Conservation (phyloP, 2,888 invertebrate genomes). For the Dorcus hopei region DNA sequence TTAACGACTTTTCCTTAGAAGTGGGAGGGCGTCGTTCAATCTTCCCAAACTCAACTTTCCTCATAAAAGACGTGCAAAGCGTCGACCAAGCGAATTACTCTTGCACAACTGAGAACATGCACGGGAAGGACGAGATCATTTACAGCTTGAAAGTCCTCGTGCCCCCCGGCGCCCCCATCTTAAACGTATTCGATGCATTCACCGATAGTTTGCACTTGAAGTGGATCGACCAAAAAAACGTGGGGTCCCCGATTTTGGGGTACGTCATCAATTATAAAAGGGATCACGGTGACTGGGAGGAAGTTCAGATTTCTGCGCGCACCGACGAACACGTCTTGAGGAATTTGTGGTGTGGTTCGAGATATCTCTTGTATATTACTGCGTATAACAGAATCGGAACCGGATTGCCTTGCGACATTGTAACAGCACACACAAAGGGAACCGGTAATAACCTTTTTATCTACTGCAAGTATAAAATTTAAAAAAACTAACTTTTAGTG, state of each 20-base stretch:
- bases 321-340: conserved; percentile 75
- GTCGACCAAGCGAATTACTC: conserved; percentile 89
- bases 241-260: conserved; percentile 77
- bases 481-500: conserved; percentile 48
- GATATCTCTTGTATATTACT: conserved; percentile 84
- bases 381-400: conserved; percentile 88
- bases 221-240: conserved; percentile 75
- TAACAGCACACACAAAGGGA: conserved; percentile 79
- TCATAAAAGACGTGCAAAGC: conserved; percentile 74
- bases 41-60: conserved; percentile 68
- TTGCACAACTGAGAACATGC: conserved; percentile 79
- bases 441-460: conserved; percentile 54
- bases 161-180: conserved; percentile 80
- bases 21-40: conserved; percentile 66
- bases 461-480: not conserved
- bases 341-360: conserved; percentile 83
- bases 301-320: conserved; percentile 79
- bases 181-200: conserved; percentile 78
- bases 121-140: conserved; percentile 79
- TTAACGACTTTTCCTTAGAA: conserved; percentile 72
- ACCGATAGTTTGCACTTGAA: conserved; percentile 78
- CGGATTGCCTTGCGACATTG: conserved; percentile 83
- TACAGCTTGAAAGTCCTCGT: conserved; percentile 74
- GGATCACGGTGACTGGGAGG: conserved; percentile 90
- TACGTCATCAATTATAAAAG: conserved; percentile 88